Evolutionary conservation across 1,140 invertebrate species (phyloP).

Genomic region (Anastatus disparis): DNA sequence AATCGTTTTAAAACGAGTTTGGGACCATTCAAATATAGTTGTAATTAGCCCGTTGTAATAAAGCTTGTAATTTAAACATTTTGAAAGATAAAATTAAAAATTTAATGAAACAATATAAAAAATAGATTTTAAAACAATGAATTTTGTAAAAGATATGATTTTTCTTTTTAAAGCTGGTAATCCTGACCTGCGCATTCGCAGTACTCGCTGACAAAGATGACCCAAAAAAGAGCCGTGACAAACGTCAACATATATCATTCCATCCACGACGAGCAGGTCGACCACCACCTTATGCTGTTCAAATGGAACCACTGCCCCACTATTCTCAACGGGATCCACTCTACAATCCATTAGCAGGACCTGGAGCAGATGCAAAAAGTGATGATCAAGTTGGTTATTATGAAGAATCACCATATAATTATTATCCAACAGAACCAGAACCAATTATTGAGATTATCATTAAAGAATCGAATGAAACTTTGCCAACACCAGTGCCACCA

Average conservation of each 20-base stretch:
- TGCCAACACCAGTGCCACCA: constrained; percentile 74
- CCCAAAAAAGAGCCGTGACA: constrained; percentile 54
- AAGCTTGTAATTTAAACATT: no score
- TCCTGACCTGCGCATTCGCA: constrained; percentile 37
- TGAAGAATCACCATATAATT: constrained; percentile 61
- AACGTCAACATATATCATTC: constrained; percentile 58
- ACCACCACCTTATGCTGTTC: constrained; percentile 78
- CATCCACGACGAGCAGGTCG: constrained; percentile 52
- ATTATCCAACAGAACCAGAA: constrained; percentile 82
- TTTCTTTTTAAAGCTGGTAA: no score
- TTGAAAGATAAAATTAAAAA: no score
- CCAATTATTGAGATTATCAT: constrained; percentile 93
- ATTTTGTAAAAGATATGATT: no score
- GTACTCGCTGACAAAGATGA: constrained; percentile 51
- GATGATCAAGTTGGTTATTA: constrained; percentile 63
- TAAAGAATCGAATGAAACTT: constrained; percentile 85
- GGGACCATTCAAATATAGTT: no score
- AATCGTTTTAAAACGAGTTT: no score
- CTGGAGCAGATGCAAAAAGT: constrained; percentile 64
- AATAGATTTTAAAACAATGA: no score
- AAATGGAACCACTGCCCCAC: constrained; percentile 82
- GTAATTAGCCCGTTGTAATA: no score
- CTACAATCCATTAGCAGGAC: constrained; percentile 71
- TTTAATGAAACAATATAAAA: no score
- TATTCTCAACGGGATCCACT: constrained; percentile 82